Base-by-base conservation (phyloP, 2,888 invertebrate genomes). In the Eupelmus urozonus region DNA sequence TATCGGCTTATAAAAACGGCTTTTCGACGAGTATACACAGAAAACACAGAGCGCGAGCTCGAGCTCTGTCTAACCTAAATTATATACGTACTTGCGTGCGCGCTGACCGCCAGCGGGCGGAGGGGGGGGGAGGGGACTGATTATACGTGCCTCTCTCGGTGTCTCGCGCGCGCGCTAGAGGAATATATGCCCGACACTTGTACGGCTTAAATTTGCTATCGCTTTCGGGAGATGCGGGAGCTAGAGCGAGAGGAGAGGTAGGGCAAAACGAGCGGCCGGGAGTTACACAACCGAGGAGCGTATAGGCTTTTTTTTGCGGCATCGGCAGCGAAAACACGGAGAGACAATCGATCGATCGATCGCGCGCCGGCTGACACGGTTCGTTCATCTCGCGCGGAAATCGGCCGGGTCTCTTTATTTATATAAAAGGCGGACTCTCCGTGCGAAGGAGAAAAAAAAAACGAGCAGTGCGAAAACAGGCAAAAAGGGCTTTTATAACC, bases 61-160 rank as follows among this genome's bases (percentile, higher is more conserved):
- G n/a, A 69, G 42, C 20, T n/a, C n/a, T 62, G 45, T 62, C 55
- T 57, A 76, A 76, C 76, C 65, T 57, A 70, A 70, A 65, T 70
- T 59, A 18, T n/a, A n/a, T n/a, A n/a, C n/a, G n/a, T n/a, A n/a
- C n/a, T n/a, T n/a, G n/a, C n/a, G n/a, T n/a, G n/a, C n/a, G n/a
- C n/a, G n/a, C n/a, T n/a, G n/a, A n/a, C n/a, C n/a, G n/a, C 20
- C 20, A 9, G n/a, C 3, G 5, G 16, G 27, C 9, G 45, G 49
- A 60, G 20, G 20, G 23, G 29, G 66, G 11, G 53, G 25, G 66
- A 9, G 18, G 40, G 55, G 3, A 23, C 51, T 20, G 23, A 49
- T 20, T n/a, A 34, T 20, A 27, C 16, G n/a, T n/a, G n/a, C n/a
- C n/a, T n/a, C n/a, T 42, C 23, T 57, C 34, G 20, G 25, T n/a